Base-by-base conservation (phyloP, 1,140 invertebrate species). In the Arctopsyche grandis region DNA sequence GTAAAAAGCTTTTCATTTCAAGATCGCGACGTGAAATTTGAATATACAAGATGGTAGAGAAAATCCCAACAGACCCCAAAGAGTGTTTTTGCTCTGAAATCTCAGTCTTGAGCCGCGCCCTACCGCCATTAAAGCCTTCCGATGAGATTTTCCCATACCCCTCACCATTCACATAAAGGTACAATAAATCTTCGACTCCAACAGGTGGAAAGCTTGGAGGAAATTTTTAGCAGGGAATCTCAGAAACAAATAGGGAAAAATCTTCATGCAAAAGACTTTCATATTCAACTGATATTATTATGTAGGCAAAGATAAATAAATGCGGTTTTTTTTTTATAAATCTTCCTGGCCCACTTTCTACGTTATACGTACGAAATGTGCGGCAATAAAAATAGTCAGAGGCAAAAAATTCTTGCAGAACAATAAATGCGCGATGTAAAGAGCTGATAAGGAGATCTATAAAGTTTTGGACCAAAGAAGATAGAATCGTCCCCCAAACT, bases 121-220 rank as follows among this genome's bases (percentile, higher is more conserved):
- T 43, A 14, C 29, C 69, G 26, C 69, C 29, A 26, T 56, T 48
- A 56, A 74, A 56, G 46, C 44, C 48, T 56, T 46, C n/a, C 43
- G 71, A 56, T 74, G 71, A 74, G 71, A 48, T 56, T 56, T 46
- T 74, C 16, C 14, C 69, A 10, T n/a, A n/a, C n/a, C n/a, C 44
- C n/a, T 38, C 29, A n/a, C 29, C 29, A 38, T 38, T 38, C 29
- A 38, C 29, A 21, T 1, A 26, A 29, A 14, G 46, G 22, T 26
- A 46, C 48, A 48, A 74, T 74, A 74, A 74, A 74, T 74, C 71
- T 52, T 19, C 70, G 44, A 48, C 70, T 44, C 22, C 70, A 73
- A 74, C 71, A 74, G 48, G 71, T 74, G 44, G 71, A 56, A 22
- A 56, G 12, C 48, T 56, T 29, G 21, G 21, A 5, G 22, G 9